Evolutionary conservation across 2,888 invertebrate genomes (phyloP).

Genomic region (Palloptera scutellata): DNA sequence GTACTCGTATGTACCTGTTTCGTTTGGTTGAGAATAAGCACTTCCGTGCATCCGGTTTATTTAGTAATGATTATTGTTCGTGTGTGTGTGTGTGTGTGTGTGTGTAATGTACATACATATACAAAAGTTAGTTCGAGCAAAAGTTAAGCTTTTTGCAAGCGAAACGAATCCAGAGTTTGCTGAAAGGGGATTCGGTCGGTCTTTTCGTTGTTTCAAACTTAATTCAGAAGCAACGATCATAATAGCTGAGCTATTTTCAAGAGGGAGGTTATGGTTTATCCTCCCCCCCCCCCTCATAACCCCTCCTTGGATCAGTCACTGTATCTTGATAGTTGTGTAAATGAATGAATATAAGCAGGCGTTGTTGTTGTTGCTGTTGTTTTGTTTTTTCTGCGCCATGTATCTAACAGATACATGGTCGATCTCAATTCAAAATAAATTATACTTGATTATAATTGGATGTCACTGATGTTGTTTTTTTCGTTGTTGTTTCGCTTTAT

Average conservation of each 20-base stretch:
- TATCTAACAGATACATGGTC: constrained; percentile 45
- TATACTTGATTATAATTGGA: constrained; percentile 58
- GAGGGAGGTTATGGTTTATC: too few species aligned
- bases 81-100: not conserved
- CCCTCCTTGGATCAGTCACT: too few species aligned
- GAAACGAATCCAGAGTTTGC: too few species aligned
- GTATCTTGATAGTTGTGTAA: too few species aligned
- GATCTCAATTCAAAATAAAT: constrained; percentile 59
- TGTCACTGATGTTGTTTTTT: constrained; percentile 36
- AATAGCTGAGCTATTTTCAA: too few species aligned
- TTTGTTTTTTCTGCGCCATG: constrained; percentile 11
- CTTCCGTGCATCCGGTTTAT: constrained; percentile 26
- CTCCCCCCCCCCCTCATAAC: too few species aligned
- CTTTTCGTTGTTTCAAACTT: too few species aligned
- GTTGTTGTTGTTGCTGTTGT: constrained; percentile 15
- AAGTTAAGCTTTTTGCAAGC: not conserved
- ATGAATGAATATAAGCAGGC: too few species aligned
- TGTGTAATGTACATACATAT: not conserved
- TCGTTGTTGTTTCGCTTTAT: constrained; percentile 42
- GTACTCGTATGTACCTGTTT: too few species aligned
- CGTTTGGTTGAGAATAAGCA: constrained; percentile 2
- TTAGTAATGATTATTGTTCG: not conserved
- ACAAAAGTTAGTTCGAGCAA: not conserved
- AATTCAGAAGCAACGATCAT: too few species aligned
- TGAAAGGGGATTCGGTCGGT: too few species aligned